phyloP scores from a whole-genome alignment of 2,888 invertebrate species.

The Chelonus formosanus region DNA sequence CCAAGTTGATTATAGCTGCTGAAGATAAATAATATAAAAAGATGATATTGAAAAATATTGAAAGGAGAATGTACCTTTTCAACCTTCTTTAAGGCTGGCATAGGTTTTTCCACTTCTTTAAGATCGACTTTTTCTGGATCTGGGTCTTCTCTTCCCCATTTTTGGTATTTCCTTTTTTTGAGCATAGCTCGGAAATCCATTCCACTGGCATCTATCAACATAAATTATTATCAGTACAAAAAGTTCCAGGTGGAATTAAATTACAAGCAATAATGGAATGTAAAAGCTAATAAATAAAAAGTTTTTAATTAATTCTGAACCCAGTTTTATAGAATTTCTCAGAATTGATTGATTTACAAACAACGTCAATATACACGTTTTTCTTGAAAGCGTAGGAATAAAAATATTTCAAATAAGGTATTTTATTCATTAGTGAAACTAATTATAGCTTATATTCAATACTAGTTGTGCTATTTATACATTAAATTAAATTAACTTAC shows the following conservation, averaged over 20 bases:
- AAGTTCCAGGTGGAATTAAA: no score
- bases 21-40: slow-evolving; percentile 14
- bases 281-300: no score
- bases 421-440: no score
- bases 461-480: not conserved
- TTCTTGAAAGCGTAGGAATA: no score
- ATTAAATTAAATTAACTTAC: slow-evolving; percentile 66
- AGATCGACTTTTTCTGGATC: slow-evolving; percentile 94
- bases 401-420: no score
- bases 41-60: not conserved
- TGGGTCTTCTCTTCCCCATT: slow-evolving; percentile 90
- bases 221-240: not conserved
- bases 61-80: slow-evolving; percentile 80
- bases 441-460: no score
- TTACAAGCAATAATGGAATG: no score
- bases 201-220: slow-evolving; percentile 84
- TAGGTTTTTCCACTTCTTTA: slow-evolving; percentile 88
- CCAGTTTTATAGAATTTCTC: no score
- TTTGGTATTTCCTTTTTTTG: slow-evolving; percentile 94
- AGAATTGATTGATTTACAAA: no score
- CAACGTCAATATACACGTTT: no score
- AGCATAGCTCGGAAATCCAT: slow-evolving; percentile 99
- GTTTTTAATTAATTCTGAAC: no score
- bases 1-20: not conserved
- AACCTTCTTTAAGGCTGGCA: slow-evolving; percentile 88